Conservation (phyloP, 2,888 invertebrate genomes). For the Acanthosepion pharaonis region DNA sequence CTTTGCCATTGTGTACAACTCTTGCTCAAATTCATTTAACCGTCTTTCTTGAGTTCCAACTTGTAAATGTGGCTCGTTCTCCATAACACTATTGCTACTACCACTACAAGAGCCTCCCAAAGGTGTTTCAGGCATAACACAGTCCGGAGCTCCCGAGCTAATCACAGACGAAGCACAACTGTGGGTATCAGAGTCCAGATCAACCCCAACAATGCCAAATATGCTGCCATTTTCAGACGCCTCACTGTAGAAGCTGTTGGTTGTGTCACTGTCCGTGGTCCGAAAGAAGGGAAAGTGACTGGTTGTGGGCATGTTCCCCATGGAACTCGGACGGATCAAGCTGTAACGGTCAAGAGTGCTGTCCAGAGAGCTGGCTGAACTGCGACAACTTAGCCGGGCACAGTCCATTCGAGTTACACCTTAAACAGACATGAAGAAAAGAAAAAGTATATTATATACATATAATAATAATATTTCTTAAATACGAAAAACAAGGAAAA, state of each 20-base stretch:
- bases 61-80: background rate
- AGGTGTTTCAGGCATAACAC: background rate
- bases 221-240: background rate
- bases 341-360: slow-evolving; percentile 40
- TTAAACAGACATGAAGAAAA: background rate
- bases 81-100: background rate
- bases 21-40: background rate
- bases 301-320: slow-evolving; percentile 36
- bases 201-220: background rate
- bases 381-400: slow-evolving; percentile 14
- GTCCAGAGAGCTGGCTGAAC: slow-evolving; percentile 47
- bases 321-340: slow-evolving; percentile 34
- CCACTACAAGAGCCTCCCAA: background rate
- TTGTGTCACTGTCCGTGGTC: background rate
- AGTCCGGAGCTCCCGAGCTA: background rate
- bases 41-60: background rate
- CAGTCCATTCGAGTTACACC: slow-evolving; percentile 6
- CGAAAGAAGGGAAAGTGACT: background rate
- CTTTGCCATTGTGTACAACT: background rate
- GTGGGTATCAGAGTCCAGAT: slow-evolving; percentile 35
- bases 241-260: slow-evolving; percentile 6
- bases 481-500: no score
- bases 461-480: no score
- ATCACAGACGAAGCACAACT: background rate
- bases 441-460: background rate